phyloP scores from a whole-genome alignment of 2,113 vertebrate species.

The Stictonetta naevosa region DNA sequence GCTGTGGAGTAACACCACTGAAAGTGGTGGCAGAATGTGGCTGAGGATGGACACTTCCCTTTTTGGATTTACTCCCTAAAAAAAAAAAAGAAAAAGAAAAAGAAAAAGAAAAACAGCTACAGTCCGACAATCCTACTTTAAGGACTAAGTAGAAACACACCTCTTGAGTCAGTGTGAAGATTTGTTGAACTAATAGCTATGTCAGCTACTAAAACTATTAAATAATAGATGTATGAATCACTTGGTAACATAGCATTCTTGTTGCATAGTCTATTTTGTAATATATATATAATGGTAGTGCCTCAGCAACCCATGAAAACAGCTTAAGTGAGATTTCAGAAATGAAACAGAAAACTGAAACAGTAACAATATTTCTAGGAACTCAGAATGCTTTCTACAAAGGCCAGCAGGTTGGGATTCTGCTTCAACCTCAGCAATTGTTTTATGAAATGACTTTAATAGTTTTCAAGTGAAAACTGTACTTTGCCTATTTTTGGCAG shows the following conservation, averaged over 20 bases:
- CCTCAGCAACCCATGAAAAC: neutral
- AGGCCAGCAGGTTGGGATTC: neutral
- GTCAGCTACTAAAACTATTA: constrained; percentile 9
- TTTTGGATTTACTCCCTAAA: neutral
- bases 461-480: rapidly evolving
- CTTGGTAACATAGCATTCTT: constrained; percentile 10
- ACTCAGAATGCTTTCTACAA: neutral
- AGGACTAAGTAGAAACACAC: neutral
- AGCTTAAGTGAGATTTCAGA: neutral
- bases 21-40: rapidly evolving
- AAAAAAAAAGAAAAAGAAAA: neutral
- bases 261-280: neutral
- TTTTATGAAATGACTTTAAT: rapidly evolving
- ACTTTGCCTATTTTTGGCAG: neutral
- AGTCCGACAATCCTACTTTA: no score
- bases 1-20: rapidly evolving
- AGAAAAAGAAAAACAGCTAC: neutral
- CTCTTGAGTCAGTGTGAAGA: neutral
- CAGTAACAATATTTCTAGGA: neutral
- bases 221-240: constrained; percentile 34
- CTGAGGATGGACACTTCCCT: neutral
- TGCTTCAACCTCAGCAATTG: neutral
- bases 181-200: neutral
- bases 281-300: rapidly evolving
- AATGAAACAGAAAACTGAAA: neutral